Base-by-base conservation (phyloP, 2,888 invertebrate species). In the Didymodactylos carnosus region DNA sequence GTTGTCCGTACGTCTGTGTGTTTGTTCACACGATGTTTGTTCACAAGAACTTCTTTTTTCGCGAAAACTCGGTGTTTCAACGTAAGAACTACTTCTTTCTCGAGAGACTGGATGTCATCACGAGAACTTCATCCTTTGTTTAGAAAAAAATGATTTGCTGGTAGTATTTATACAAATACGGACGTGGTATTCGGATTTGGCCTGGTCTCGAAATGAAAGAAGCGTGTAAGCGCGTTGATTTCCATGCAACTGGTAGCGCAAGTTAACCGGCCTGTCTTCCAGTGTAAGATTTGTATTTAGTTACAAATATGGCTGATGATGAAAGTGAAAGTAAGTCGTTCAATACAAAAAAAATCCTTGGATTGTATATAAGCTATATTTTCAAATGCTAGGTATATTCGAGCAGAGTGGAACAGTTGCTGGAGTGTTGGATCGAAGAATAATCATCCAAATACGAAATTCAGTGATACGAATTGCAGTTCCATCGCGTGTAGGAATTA, bases 181-280 rank as follows among this genome's bases (percentile, higher is more conserved):
- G 76, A 72, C 19, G 49, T 76, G 27, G 40, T 76, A 16, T n/a
- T 71, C 11, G 53, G 69, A 14, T 39, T n/a, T n/a, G n/a, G n/a
- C n/a, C 49, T 23, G 71, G 2, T 39, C 27, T 76, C 39, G 71
- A 69, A 46, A 51, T 70, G 14, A 40, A 27, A 19, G 41, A 46
- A 29, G 69, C 62, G 39, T 53, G 69, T 6, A 75, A 69, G 0
- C 92, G 93, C 82, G 88, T 92, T 6, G 94, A 94, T 82, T 93
- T 92, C 83, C 94, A 89, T 81, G 92, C 92, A 0, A 94, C 94
- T 80, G 92, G 91, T 0, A 93, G 93, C 0, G 87, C 88, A 10
- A 87, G 88, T 75, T 92, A 90, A 80, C 90, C 90, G 0, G 90
- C 90, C 19, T 92, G 92, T 82, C 79, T n/a, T 78, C 35, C 62